Conservation (phyloP, 2,113 vertebrate species). For the Poeciliopsis retropinna region DNA sequence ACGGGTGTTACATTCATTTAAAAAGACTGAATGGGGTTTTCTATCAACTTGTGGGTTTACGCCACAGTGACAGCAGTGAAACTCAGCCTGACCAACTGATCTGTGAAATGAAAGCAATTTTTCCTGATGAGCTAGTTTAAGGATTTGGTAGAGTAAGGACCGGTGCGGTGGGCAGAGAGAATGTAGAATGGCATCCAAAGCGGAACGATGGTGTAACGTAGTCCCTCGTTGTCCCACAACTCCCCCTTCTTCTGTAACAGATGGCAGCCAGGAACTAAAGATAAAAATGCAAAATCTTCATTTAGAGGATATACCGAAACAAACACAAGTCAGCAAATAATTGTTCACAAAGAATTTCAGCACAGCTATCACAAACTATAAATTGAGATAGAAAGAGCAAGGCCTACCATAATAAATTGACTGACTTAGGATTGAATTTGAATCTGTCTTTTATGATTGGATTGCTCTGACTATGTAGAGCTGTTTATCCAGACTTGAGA, state of each 20-base stretch:
- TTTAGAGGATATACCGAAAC: conserved; percentile 42
- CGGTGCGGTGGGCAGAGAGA: conserved; percentile 66
- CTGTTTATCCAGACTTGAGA: too few relatives aligned
- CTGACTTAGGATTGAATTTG: background rate
- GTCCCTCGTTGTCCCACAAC: conserved; percentile 30
- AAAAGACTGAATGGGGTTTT: conserved; percentile 15
- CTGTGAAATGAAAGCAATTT: conserved; percentile 31
- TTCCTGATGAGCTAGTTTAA: conserved; percentile 65
- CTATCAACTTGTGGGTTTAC: conserved; percentile 33
- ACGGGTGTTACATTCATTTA: conserved; percentile 42
- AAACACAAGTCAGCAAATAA: conserved; percentile 1
- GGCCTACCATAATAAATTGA: background rate
- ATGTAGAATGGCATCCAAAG: conserved; percentile 58
- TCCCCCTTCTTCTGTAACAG: conserved; percentile 42
- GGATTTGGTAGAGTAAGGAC: conserved; percentile 68
- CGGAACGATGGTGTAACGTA: conserved; percentile 34
- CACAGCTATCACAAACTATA: background rate
- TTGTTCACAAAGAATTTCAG: background rate
- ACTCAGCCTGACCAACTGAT: conserved; percentile 31
- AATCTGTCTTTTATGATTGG: too few relatives aligned
- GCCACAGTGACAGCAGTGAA: conserved; percentile 50
- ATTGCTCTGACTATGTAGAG: too few relatives aligned
- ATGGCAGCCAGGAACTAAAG: conserved; percentile 56
- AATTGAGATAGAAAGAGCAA: background rate
- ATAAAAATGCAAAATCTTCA: conserved; percentile 55